phyloP scores from a whole-genome alignment of 1,140 invertebrate genomes.

The Cylas formicarius region DNA sequence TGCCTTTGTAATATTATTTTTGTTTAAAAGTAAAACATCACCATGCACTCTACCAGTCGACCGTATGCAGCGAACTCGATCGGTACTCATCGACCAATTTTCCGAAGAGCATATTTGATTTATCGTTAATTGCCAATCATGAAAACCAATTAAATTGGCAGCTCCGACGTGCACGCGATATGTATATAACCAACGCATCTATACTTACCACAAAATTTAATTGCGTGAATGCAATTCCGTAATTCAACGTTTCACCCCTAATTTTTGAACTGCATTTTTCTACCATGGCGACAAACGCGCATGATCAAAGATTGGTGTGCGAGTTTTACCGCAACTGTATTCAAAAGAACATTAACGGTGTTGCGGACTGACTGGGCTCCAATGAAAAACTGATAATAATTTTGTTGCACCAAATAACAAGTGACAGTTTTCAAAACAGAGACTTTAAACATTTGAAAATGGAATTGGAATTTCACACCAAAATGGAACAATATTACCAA shows the following conservation, averaged over 20 bases:
- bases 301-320: constrained; percentile 6
- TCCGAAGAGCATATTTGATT: not conserved
- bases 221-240: not conserved
- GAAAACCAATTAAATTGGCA: not conserved
- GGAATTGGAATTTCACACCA: constrained; percentile 15
- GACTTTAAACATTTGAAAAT: constrained; percentile 1
- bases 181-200: not conserved
- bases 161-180: not conserved
- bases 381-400: not conserved
- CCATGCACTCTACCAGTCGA: not conserved
- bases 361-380: not conserved
- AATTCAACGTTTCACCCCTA: not conserved
- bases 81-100: not conserved
- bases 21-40: not conserved
- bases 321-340: constrained; percentile 6
- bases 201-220: constrained; percentile 1
- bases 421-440: not conserved
- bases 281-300: not conserved
- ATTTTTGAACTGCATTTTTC: not conserved
- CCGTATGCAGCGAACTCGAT: not conserved
- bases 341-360: no score
- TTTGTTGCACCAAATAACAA: not conserved
- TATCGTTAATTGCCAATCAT: no score
- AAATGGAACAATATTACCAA: constrained; percentile 36
- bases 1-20: not conserved